Base-by-base conservation (phyloP, 2,888 invertebrate genomes). In the Nemoura dubitans region DNA sequence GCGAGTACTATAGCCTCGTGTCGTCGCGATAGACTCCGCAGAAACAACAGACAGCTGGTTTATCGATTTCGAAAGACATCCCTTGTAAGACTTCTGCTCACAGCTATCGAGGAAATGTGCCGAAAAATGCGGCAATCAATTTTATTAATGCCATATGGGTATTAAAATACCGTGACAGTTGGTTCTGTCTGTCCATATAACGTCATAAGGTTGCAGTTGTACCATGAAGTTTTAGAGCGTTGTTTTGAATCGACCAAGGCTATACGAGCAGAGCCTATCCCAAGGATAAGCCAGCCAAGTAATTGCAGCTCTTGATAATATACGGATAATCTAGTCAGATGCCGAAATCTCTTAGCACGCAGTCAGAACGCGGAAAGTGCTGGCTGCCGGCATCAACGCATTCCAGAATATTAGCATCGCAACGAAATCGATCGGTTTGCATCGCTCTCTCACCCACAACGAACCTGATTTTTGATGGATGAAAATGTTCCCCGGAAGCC, bases 261-360 rank as follows among this genome's bases (percentile, higher is more conserved):
- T 81, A 36, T 6, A 21, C 29, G 28, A 81, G 28, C 81, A 27
- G 29, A 30, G 16, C 81, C 30, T 81, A 81, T 81, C 81, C 81
- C 81, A 81, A 81, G 81, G 81, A 81, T 81, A 81, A 10, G 59
- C 59, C 59, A 10, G 59, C 59, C 59, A 59, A 21, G 14, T 59
- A 59, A 59, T 59, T 59, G 21, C 36, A 59, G 59, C 59, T 21
- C 21, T 36, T 59, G 59, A 59, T 59, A 59, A 59, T 59, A 59
- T 7, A 21, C 59, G 21, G 2, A 59, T 59, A 59, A 21, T 21
- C 16, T 59, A 59, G 59, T 16, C 59, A 59, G 59, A 59, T 14
- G 14, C 59, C 59, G 59, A 21, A 59, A 59, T 59, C 59, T 59
- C 59, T 59, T 21, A 21, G 16, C 59, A 21, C 21, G 59, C 59